Conservation (phyloP, 2,113 vertebrate species). For the Rhea pennata region DNA sequence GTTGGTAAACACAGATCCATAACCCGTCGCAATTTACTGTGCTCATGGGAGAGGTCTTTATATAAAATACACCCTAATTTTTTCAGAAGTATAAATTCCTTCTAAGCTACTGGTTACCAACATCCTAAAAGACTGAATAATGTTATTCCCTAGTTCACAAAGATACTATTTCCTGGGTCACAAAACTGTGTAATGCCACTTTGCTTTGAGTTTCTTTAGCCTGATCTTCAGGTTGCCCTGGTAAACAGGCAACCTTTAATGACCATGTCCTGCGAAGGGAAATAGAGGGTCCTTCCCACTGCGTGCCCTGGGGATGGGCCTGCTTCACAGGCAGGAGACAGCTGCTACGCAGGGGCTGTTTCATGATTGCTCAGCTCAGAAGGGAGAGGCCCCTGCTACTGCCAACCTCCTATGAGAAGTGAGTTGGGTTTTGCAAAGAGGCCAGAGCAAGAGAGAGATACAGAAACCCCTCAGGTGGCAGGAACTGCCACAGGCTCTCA, state of each 20-base stretch:
- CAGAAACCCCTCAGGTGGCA: neutral
- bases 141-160: neutral
- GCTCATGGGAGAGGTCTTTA: neutral
- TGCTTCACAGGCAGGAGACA: neutral
- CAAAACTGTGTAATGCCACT: neutral
- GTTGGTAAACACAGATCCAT: neutral
- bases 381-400: neutral
- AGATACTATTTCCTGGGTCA: neutral
- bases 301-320: neutral
- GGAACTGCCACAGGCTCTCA: accelerated
- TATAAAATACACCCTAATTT: neutral
- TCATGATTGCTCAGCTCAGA: neutral
- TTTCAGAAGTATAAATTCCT: neutral
- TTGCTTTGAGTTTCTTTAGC: neutral
- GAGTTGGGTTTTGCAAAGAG: neutral
- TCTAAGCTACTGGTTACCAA: neutral
- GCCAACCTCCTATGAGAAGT: neutral
- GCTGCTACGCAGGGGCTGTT: neutral
- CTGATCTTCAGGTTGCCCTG: neutral
- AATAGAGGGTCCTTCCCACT: neutral
- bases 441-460: neutral
- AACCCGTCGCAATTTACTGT: neutral
- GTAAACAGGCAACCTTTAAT: neutral
- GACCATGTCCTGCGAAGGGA: neutral
- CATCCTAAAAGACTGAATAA: neutral